These are phyloP conservation scores for Busseola fusca DNA, from an alignment of 2,888 invertebrate genomes.

Conservation along the genomic window DNA sequence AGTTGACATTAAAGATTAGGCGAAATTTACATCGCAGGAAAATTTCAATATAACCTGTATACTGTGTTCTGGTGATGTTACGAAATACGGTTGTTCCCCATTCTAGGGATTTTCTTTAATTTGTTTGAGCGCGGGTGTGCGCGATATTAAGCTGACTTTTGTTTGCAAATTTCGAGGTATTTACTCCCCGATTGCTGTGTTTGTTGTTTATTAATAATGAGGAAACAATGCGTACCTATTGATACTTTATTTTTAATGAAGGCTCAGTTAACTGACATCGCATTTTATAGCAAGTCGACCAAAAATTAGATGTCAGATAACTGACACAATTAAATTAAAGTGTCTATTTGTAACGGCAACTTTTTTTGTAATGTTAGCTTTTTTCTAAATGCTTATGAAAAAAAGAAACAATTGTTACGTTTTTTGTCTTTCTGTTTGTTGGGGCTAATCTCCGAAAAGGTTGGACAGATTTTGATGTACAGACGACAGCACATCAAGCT, in stretches of 20 bases:
- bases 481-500: too few species aligned
- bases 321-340: background rate
- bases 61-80: conserved; percentile 35
- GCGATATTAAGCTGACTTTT: conserved; percentile 48
- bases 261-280: background rate
- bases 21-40: conserved; percentile 65
- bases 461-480: too few species aligned
- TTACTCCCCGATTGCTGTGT: conserved; percentile 38
- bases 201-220: conserved; percentile 44
- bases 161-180: conserved; percentile 51
- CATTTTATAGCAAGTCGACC: background rate
- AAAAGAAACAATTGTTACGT: too few species aligned
- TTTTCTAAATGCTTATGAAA: too few species aligned
- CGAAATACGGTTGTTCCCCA: conserved; percentile 41
- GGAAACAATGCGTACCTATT: background rate
- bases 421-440: too few species aligned
- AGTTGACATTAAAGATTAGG: conserved; percentile 74
- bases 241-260: background rate
- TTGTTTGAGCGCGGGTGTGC: conserved; percentile 65
- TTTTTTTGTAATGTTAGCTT: too few species aligned
- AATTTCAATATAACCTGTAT: conserved; percentile 68
- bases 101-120: conserved; percentile 66
- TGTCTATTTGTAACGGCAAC: too few species aligned
- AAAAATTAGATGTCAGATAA: background rate
- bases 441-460: too few species aligned